Evolutionary conservation across 2,888 invertebrate genomes (phyloP), one percentile per base, ranked within the genome.

Genomic region (Zootermopsis nevadensis): DNA sequence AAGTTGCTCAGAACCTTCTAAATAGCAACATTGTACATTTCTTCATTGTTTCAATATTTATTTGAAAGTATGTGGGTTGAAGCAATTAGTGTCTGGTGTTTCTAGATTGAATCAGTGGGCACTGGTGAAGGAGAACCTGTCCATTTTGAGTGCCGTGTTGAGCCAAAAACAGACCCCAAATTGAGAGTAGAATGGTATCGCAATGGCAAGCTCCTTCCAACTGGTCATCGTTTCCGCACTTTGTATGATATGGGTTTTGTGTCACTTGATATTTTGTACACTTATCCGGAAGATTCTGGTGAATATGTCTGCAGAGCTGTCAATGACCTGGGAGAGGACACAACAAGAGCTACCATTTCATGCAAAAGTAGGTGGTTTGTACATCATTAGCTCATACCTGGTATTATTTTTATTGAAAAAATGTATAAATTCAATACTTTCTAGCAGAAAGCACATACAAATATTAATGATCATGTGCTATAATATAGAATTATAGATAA

Each of bases 191-290:
- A 98, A 90, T 98, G 98, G 98, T 96, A 95, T 88, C 94, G 97
- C 88, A 98, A 98, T 89, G 98, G 97, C 83, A 96, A 97, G 89
- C 91, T 94, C 12, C 91, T 98, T 86, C 96, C 96, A 15, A 94
- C 95, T 83, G 97, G 99, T 12, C 98, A 98, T 88, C 93, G 99
- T 86, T 99, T 97, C 89, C 94, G 96, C 86, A 96, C 97, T 19
- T 94, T 96, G 53, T 96, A 97, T 88, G 98, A 98, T 88, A 96
- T 98, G 94, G 98, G 98, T 81, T 97, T 95, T 88, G 97, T 98
- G 7, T 96, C 97, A 0, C 91, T 98, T 88, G 98, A 98, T 86
- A 97, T 98, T 87, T 90, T 97, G 31, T 97, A 97, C 87, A 96
- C 97, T 10, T 98, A 98, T 89, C 94, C 96, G 81, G 98, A 98